A percentile compares a stretch with the other conserved stretches of the same genome.
Conservation (phyloP, 2,888 invertebrate genomes). For the Girardia tigrina region DNA sequence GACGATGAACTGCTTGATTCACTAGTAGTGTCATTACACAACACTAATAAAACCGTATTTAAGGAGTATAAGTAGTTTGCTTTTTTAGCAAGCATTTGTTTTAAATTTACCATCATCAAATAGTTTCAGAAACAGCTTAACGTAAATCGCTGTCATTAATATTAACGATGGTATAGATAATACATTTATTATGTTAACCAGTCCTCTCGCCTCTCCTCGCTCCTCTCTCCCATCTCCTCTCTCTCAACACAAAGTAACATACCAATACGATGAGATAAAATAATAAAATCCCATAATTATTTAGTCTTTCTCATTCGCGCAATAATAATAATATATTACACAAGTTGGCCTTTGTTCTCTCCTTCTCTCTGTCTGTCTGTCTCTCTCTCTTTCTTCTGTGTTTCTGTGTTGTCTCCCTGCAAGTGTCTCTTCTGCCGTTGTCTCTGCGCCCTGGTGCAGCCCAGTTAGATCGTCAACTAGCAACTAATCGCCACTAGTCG, state of each 20-base stretch:
- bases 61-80: not conserved
- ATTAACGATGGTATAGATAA: slow-evolving; percentile 15
- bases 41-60: too few relatives aligned
- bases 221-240: not conserved
- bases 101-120: not conserved
- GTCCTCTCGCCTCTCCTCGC: not conserved
- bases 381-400: slow-evolving; percentile 32
- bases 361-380: slow-evolving; percentile 10
- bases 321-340: too few relatives aligned
- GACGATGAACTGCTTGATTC: not conserved
- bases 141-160: not conserved
- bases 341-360: not conserved
- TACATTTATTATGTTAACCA: not conserved
- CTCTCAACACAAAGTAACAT: slow-evolving; percentile 5
- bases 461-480: not conserved
- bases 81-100: not conserved
- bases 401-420: too few relatives aligned
- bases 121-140: not conserved
- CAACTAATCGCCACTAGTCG: slow-evolving; percentile 3
- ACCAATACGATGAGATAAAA: slow-evolving; percentile 5
- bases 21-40: not conserved
- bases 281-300: slow-evolving; percentile 2
- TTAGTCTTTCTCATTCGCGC: too few relatives aligned
- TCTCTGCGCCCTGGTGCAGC: slow-evolving; percentile 17
- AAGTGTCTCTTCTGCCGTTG: slow-evolving; percentile 33